Evolutionary conservation across 2,888 invertebrate genomes (phyloP).

Genomic region (Calameuta pallipes): DNA sequence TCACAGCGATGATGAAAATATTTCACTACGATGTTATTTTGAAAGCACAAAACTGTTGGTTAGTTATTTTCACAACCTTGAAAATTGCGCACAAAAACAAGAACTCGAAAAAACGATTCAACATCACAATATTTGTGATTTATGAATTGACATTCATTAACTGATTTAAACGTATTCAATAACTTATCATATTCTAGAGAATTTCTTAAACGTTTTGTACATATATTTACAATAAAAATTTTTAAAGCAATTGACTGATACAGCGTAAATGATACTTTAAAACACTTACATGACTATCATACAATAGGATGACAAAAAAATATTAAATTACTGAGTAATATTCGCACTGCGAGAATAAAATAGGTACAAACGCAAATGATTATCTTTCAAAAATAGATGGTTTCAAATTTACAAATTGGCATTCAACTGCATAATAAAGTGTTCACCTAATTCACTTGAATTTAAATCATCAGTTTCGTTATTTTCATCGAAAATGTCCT

Average conservation of each 20-base stretch:
- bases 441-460: conserved; percentile 47
- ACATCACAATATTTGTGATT: not conserved
- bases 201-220: conserved; percentile 24
- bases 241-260: conserved; percentile 30
- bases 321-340: conserved; percentile 31
- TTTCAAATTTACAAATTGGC: not conserved
- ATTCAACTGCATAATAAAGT: conserved; percentile 23
- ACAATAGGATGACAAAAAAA: not conserved
- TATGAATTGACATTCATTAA: not conserved
- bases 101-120: not conserved
- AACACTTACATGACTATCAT: not conserved
- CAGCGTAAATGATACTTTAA: conserved; percentile 18
- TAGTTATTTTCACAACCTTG: conserved; percentile 62
- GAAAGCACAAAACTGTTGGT: conserved; percentile 67
- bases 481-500: conserved; percentile 60
- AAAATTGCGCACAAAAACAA: not conserved
- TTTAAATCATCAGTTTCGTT: conserved; percentile 53
- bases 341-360: not conserved
- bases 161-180: not conserved
- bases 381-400: not conserved
- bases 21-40: conserved; percentile 60
- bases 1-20: conserved; percentile 63
- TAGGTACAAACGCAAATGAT: not conserved
- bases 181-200: not conserved
- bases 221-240: conserved; percentile 36